Base-by-base conservation (phyloP, 2,797 vertebrate species). In the Leptatherina wallacei region DNA sequence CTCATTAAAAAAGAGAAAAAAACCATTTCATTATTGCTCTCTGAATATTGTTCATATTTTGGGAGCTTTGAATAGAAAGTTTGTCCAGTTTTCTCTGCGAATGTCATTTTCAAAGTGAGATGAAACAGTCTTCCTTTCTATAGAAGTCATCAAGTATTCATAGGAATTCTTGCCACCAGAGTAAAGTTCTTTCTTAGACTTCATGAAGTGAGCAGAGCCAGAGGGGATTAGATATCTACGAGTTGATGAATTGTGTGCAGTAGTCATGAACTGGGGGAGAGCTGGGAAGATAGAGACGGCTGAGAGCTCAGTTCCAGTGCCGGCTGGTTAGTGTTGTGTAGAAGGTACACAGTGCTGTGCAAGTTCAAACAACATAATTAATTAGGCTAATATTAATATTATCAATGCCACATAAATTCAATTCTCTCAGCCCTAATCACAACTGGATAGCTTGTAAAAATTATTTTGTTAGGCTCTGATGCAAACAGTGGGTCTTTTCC, bases 331-430 rank as follows among this genome's bases (percentile, higher is more conserved):
- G 88, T 82, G 94, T 93, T 92, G 93, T 94, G 93, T 92, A 91
- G 92, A 93, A 93, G 91, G 94, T 92, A 94, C 93, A 95, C 73
- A 51, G 81, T 77, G 87, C 93, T 78, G 89, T 81, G 82, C 90
- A 86, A 95, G 94, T 94, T 95, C 94, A 95, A 95, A 95, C 95
- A 95, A 90, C 89, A 89, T 94, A 94, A 95, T 95, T 95, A 95
- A 95, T 95, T 95, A 95, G 94, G 91, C 94, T 95, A 95, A 95
- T 95, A 95, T 95, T 95, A 95, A 95, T 95, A 95, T 95, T 94
- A 95, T 94, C 94, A 94, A 94, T 94, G 93, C 91, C 93, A 94
- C 91, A 91, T 92, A 93, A 95, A 95, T 94, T 95, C 93, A 94
- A 95, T 95, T 95, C 94, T 94, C 94, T 80, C 91, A 80, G 83